Base-by-base conservation (phyloP, 2,888 invertebrate genomes). In the Andrena bicolor region DNA sequence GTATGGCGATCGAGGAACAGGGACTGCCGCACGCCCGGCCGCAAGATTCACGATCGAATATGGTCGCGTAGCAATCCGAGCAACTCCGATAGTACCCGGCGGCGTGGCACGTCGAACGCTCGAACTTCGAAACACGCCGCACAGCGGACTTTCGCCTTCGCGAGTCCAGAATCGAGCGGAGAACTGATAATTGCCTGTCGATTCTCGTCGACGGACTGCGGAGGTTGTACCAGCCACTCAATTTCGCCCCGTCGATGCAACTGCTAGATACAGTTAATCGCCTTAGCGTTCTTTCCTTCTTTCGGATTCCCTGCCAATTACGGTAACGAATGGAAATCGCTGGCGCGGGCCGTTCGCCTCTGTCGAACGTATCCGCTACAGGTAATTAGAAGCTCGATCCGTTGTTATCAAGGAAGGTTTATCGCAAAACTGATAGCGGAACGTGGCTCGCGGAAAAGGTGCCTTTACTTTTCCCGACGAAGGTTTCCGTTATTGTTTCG, bases 121-220 rank as follows among this genome's bases (percentile, higher is more conserved):
- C 41, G 53, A 68, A 23, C 41, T 41, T 41, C 41, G 41, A 41
- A 41, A 13, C 56, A 61, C 26, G 13, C 7, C 28, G 49, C 16
- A 7, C 16, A 30, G 26, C 16, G 64, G 23, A 81, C 63, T 80
- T 80, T 73, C 72, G 66, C 71, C 72, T 80, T 61, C 65, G 71
- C 32, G 68, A 71, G 53, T 71, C 68, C 49, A 41, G 63, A 60
- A 51, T 28, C 68, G 53, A 73, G 53, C 41, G 58, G 51, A n/a
- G 71, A 72, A 80, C 76, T n/a, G 66, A 80, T 80, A 71, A 80
- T 80, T 80, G 68, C 56, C 63, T 75, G 60, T 80, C 80, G 76
- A 72, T 80, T 82, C 71, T 61, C 74, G 49, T 66, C 49, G 53
- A 53, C 60, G 53, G 65, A 13, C 13, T 30, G 48, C 23, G 13